phyloP scores from a whole-genome alignment of 2,797 vertebrate species.

The Dermochelys coriacea region DNA sequence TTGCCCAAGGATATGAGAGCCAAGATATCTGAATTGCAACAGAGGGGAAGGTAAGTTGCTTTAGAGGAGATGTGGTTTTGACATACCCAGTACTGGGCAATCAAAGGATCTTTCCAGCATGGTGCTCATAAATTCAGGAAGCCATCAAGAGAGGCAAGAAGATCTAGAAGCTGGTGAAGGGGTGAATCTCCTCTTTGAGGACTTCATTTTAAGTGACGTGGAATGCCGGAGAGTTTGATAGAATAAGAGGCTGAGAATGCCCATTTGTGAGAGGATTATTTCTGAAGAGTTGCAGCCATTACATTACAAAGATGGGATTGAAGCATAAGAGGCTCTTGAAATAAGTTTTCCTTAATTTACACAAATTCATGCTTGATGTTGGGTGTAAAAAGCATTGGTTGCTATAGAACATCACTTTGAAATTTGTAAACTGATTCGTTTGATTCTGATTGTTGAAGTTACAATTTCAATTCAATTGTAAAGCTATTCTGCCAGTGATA shows the following conservation, averaged over 20 bases:
- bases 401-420: slow-evolving; percentile 40
- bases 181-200: neutral
- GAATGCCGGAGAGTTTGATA: slow-evolving; percentile 5
- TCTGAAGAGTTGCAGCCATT: neutral
- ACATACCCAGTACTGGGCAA: neutral
- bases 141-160: slow-evolving; percentile 1
- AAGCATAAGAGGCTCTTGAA: slow-evolving; percentile 66
- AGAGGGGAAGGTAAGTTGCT: neutral
- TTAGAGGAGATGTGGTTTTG: neutral
- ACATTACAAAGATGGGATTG: slow-evolving; percentile 52
- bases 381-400: slow-evolving; percentile 65
- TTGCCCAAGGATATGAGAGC: neutral
- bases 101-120: neutral
- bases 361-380: slow-evolving; percentile 64
- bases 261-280: slow-evolving; percentile 4
- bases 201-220: slow-evolving; percentile 34
- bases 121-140: neutral
- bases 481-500: slow-evolving; percentile 53
- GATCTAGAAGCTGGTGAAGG: neutral
- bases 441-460: slow-evolving; percentile 62
- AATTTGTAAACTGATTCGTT: slow-evolving; percentile 10
- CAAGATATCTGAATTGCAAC: neutral
- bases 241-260: neutral
- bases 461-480: slow-evolving; percentile 54
- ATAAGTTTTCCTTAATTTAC: slow-evolving; percentile 67